phyloP scores from a whole-genome alignment of 2,113 vertebrate genomes.

The Capreolus pygargus region DNA sequence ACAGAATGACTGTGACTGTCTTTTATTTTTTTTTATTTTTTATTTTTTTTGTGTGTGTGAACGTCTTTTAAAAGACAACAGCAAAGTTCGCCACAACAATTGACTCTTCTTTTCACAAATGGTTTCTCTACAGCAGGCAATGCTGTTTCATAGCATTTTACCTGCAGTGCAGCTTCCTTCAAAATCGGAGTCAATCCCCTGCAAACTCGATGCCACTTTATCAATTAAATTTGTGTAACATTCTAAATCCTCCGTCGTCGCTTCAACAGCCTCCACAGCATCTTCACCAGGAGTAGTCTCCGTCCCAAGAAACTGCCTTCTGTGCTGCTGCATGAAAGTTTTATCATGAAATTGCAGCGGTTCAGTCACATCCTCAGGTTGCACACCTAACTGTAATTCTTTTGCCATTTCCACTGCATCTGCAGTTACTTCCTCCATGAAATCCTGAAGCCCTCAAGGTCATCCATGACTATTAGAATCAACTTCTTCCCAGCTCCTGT shows the following conservation, averaged over 20 bases:
- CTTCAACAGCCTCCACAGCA: neutral
- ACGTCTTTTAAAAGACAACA: neutral
- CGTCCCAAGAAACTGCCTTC: neutral
- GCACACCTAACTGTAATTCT: neutral
- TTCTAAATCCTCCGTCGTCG: neutral
- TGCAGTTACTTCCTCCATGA: neutral
- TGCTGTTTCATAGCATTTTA: neutral
- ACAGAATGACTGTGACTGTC: neutral
- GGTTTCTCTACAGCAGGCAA: neutral
- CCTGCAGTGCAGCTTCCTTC: neutral
- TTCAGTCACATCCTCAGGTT: neutral
- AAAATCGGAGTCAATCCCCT: neutral
- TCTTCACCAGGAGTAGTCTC: neutral
- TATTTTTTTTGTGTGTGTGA: too few species aligned
- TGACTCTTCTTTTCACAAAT: neutral
- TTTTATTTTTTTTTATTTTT: too few species aligned
- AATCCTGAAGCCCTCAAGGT: neutral
- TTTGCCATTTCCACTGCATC: neutral
- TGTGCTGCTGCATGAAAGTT: neutral
- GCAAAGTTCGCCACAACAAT: fast-evolving
- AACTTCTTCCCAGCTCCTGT: neutral
- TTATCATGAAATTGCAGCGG: neutral
- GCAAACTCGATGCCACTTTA: neutral
- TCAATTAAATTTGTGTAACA: neutral
- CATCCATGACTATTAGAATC: neutral